Evolutionary conservation across 2,113 vertebrate genomes (phyloP), one percentile per base, ranked within the genome.

Genomic region (Puntigrus tetrazona): DNA sequence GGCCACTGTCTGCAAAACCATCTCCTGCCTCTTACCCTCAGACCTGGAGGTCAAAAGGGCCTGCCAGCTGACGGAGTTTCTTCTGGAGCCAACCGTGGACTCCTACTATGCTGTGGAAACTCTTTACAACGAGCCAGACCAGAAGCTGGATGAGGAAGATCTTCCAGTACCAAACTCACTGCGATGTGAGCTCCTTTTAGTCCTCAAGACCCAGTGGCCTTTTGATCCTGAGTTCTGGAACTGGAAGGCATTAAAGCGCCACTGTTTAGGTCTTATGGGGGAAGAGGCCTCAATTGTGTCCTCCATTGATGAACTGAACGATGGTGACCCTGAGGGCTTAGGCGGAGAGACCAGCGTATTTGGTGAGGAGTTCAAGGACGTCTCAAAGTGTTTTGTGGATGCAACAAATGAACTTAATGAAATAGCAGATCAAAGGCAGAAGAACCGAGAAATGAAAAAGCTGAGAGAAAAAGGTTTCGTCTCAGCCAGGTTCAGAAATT

Each of bases 211-310:
- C 72, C 97, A 97, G 72, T 99, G 98, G 98, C 96, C 97, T 89
- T 99, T 99, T 92, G 98, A 99, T 92, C 98, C 98, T 7, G 98
- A 99, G 90, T 99, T 97, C 89, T 99, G 97, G 98, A 97, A 99
- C 92, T 99, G 98, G 98, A 98, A 98, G 93, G 97, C 97, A 45
- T 94, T 99, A 1, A 99, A 99, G 86, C 96, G 97, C 9, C 96
- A 98, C 0, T 99, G 98, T 90, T 93, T 99, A 50, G 96, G 95
- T 2, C 94, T 99, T 57, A 99, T 99, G 98, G 98, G 98, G 16
- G 96, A 98, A 88, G 97, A 99, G 85, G 98, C 97, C 7, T 99
- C 98, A 31, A 99, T 99, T 0, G 97, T 99, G 52, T 99, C 96
- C 63, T 99, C 98, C 27, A 99, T 99, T 84, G 98, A 99, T 5